Base-by-base conservation (phyloP, 2,113 vertebrate genomes). In the Chitala chitala region DNA sequence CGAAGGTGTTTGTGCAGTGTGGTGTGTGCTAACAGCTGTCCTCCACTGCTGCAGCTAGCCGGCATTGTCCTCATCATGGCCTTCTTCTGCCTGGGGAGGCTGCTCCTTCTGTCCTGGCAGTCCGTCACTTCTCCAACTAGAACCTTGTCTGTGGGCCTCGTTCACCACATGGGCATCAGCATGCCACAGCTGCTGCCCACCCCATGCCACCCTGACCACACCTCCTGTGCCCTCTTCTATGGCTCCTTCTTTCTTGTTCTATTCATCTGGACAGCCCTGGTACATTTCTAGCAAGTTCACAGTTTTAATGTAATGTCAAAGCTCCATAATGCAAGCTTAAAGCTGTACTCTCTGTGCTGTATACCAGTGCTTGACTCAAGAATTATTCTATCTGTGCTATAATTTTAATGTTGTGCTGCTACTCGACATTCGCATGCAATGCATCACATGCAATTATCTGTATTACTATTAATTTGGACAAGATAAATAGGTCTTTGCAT, bases 201-300 rank as follows among this genome's bases (percentile, higher is more conserved):
- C 12, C 78, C 44, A 1, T 58, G 69, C 64, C 61, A 26, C 68
- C 73, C 31, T 9, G 10, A 9, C n/a, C 75, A 36, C 15, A 36
- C 17, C 12, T 63, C 42, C 8, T 0, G 20, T 4, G 1, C 77
- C 2, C 69, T 78, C 50, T 79, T 68, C 69, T 71, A 46, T 31
- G 77, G 69, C 12, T 31, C 59, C 5, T 48, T 88, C 4, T 78
- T 78, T 26, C 69, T 83, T 15, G 42, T 79, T 0, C 56, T 65
- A 29, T 59, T 74, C 36, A 24, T 76, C 24, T 84, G 84, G 79
- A 83, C 80, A 58, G 75, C 81, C 73, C 26, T 82, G 89, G 92
- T 94, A 89, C 0, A 80, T 82, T 69, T 55, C 12, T 46, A 46
- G 8, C 6, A 7, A 7, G 29, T 8, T 3, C 26, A 9, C n/a